These are phyloP conservation scores for Murina feae DNA, from an alignment of 2,113 vertebrate genomes.

Conservation along the genomic window DNA sequence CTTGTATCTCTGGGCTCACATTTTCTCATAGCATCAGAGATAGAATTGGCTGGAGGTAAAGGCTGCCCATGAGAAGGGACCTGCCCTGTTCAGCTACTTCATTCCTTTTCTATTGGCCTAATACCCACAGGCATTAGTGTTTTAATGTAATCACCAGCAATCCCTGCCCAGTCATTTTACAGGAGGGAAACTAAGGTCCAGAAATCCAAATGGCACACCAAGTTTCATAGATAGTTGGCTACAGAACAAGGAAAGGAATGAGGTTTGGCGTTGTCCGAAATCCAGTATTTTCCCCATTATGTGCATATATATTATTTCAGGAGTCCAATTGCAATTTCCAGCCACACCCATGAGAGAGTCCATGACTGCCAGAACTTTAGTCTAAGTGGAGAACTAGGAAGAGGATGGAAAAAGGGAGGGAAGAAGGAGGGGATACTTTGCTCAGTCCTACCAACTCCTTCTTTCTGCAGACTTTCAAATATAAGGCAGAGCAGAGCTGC, in stretches of 20 bases:
- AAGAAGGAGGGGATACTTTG: neutral
- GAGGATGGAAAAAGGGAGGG: neutral
- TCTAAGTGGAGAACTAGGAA: neutral
- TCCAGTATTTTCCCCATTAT: neutral
- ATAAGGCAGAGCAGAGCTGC: neutral
- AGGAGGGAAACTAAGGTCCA: neutral
- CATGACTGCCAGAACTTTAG: neutral
- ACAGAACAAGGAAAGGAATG: neutral
- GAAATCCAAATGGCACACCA: neutral
- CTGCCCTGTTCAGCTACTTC: neutral
- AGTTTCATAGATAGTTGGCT: neutral
- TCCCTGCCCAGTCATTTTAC: neutral
- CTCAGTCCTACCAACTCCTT: neutral
- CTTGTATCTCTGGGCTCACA: neutral
- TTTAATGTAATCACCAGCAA: neutral
- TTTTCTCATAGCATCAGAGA: neutral
- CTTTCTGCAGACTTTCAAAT: slow-evolving; percentile 8
- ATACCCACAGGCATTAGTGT: neutral
- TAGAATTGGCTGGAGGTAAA: neutral
- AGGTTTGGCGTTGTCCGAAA: neutral
- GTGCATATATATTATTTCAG: neutral
- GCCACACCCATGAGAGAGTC: neutral
- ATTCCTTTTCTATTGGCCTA: neutral
- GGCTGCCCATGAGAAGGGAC: neutral
- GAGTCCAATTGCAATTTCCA: neutral